Conservation (phyloP, 2,797 vertebrate species). For the Cyprinodon diabolis region DNA sequence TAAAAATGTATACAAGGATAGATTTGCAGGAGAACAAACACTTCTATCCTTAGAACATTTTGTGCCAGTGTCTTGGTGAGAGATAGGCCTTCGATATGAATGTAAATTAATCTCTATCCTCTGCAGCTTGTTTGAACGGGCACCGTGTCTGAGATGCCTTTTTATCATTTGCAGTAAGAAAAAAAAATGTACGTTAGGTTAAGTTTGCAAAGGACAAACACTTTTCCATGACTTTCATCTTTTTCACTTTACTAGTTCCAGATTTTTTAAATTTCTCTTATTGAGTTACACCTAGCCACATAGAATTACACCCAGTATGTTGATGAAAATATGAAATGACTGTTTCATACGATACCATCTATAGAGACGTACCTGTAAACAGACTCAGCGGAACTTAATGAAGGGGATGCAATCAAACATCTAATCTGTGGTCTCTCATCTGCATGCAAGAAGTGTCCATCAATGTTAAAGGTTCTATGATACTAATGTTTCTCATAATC, state of each 20-base stretch:
- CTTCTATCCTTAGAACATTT: slow-evolving; percentile 18
- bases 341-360: slow-evolving; percentile 1
- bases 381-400: slow-evolving; percentile 63
- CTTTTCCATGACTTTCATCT: neutral
- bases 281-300: neutral
- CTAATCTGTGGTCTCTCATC: slow-evolving; percentile 63
- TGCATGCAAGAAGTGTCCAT: slow-evolving; percentile 65
- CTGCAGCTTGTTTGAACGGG: slow-evolving; percentile 30
- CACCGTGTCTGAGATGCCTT: slow-evolving; percentile 17
- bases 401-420: slow-evolving; percentile 73
- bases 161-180: slow-evolving; percentile 8
- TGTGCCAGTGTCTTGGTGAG: slow-evolving; percentile 33
- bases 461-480: slow-evolving; percentile 51
- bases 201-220: neutral
- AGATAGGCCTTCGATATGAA: slow-evolving; percentile 32
- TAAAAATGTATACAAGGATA: slow-evolving; percentile 14
- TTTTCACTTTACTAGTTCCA: slow-evolving; percentile 3
- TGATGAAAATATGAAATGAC: slow-evolving; percentile 34
- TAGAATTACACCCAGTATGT: slow-evolving; percentile 7
- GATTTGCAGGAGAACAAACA: slow-evolving; percentile 37
- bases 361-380: slow-evolving; percentile 9
- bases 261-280: slow-evolving; percentile 5
- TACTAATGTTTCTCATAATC: neutral
- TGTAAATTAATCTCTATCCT: slow-evolving; percentile 37
- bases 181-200: neutral